Base-by-base conservation (phyloP, 2,113 vertebrate genomes). In the Thamnaconus septentrionalis region DNA sequence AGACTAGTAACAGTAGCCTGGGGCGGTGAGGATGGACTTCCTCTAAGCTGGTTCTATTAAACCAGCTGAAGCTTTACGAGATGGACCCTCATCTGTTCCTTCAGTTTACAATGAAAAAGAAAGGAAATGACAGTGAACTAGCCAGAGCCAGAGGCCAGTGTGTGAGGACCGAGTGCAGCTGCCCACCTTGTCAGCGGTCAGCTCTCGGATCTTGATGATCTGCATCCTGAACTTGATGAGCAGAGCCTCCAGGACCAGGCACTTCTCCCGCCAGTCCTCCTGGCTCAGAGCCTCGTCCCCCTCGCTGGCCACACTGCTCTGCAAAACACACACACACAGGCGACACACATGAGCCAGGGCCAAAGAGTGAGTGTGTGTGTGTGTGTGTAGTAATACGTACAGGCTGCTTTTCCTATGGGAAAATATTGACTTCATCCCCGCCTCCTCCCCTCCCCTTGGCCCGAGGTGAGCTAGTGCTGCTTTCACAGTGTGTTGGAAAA, bases 201-300 rank as follows among this genome's bases (percentile, higher is more conserved):
- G 87, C 56, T 98, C 95, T 77, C 96, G 91, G 66, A 99, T 98
- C 88, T 96, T 96, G 85, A 95, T 94, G 79, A 98, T 96, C 84
- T 99, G 96, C 78, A 94, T 91, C 76, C 96, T 91, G 84, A 99
- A 99, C 80, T 97, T 98, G 86, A 98, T 92, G 58, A 98, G 93
- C 82, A 98, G 94, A 5, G 94, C 90, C 86, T 99, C 96, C 85
- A 99, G 84, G 76, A 93, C 93, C 71, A 95, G 67, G 41, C 96
- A 99, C 83, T 96, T 93, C 83, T 98, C 95, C 83, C 94, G 96
- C 97, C 97, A 99, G 79, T 97, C 94, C 69, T 94, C 86, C 48
- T 87, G 87, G 65, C 88, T 91, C 82, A 94, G 91, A 73, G 86
- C 68, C 68, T 95, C 94, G 84, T 93, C 90, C 61, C 88, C 84